A percentile compares a stretch with the other conserved stretches of the same genome.
phyloP scores from a whole-genome alignment of 1,140 invertebrate species.

The Radopholus similis region DNA sequence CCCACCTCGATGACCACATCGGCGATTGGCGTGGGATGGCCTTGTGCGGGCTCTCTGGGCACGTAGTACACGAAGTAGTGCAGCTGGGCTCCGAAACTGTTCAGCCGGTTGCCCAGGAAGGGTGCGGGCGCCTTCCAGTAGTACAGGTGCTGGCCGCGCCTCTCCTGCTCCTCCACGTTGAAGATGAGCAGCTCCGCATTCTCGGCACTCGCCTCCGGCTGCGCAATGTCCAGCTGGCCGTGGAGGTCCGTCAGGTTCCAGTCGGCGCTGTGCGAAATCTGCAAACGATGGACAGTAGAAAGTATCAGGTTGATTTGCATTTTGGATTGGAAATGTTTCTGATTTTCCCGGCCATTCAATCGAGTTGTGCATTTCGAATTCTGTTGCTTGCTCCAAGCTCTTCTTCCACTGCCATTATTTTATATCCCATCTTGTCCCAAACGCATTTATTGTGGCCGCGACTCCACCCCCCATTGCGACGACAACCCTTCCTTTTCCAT shows the following conservation, averaged over 20 bases:
- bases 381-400: too few relatives aligned
- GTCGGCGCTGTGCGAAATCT: constrained; percentile 35
- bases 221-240: constrained; percentile 41
- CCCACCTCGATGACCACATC: constrained; percentile 79
- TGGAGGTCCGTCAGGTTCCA: constrained; percentile 62
- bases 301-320: too few relatives aligned
- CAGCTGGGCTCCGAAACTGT: constrained; percentile 79
- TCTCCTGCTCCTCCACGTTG: constrained; percentile 54
- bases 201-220: neutral
- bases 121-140: constrained; percentile 80
- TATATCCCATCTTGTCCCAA: too few relatives aligned
- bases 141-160: constrained; percentile 66
- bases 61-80: constrained; percentile 76
- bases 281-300: too few relatives aligned
- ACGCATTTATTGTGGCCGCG: too few relatives aligned
- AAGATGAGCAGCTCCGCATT: constrained; percentile 34
- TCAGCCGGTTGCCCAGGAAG: constrained; percentile 65
- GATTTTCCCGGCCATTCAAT: too few relatives aligned
- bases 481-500: too few relatives aligned
- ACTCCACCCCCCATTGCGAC: too few relatives aligned
- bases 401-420: too few relatives aligned
- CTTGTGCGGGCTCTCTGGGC: constrained; percentile 74
- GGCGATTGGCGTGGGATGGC: constrained; percentile 67
- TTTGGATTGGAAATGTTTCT: too few relatives aligned
- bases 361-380: too few relatives aligned